Conservation (phyloP, 2,113 vertebrate species). For the Neodontobutis hainanensis region DNA sequence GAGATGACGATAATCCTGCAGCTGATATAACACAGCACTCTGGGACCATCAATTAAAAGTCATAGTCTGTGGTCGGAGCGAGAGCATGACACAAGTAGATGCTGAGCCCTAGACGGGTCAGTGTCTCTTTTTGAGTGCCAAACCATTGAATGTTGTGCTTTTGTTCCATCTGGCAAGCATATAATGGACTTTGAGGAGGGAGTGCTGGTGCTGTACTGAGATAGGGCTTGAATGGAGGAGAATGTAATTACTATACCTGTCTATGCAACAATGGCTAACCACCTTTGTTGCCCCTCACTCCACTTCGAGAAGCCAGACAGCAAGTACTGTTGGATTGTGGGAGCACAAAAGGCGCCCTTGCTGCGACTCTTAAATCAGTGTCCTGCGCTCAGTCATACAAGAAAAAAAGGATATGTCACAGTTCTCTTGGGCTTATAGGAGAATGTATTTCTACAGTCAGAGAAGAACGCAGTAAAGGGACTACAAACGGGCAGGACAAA, state of each 20-base stretch:
- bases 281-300: constrained; percentile 56
- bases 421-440: constrained; percentile 14
- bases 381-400: constrained; percentile 16
- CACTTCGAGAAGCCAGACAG: constrained; percentile 58
- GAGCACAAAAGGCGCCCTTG: constrained; percentile 59
- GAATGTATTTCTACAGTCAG: constrained; percentile 5
- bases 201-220: constrained; percentile 54
- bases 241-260: constrained; percentile 74
- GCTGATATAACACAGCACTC: constrained; percentile 22
- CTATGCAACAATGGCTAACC: constrained; percentile 66
- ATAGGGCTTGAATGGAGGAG: constrained; percentile 63
- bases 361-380: constrained; percentile 52
- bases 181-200: constrained; percentile 62
- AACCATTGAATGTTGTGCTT: constrained; percentile 54
- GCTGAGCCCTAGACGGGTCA: constrained; percentile 52
- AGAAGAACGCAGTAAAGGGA: background rate
- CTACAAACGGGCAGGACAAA: background rate
- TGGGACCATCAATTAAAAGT: constrained; percentile 56
- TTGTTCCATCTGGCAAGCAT: constrained; percentile 63
- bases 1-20: constrained; percentile 44
- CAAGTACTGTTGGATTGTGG: constrained; percentile 51
- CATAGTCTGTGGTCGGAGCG: constrained; percentile 22
- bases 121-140: constrained; percentile 49
- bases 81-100: constrained; percentile 48
- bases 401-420: constrained; percentile 21